These are phyloP conservation scores for Acrobasis consociella DNA, from an alignment of 2,888 invertebrate genomes.

Conservation along the genomic window DNA sequence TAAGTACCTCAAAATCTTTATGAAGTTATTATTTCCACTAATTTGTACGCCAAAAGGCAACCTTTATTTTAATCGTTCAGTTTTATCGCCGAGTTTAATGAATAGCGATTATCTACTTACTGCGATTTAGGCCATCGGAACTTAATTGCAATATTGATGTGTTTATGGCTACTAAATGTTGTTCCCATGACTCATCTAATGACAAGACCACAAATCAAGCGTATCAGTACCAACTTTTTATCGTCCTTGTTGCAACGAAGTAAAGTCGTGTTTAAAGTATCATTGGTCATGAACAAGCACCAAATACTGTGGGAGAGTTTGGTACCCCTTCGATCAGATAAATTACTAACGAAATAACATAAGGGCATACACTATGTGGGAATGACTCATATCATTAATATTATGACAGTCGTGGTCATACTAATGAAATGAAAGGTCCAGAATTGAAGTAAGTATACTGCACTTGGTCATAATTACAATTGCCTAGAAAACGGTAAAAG, in stretches of 20 bases:
- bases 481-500: background rate
- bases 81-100: constrained; percentile 53
- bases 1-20: constrained; percentile 25
- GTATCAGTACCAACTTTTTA: background rate
- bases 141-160: constrained; percentile 39
- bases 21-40: constrained; percentile 34
- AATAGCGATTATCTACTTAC: constrained; percentile 49
- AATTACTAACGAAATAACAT: constrained; percentile 15
- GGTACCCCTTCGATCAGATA: constrained; percentile 17
- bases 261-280: constrained; percentile 1
- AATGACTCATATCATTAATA: constrained; percentile 9
- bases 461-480: background rate
- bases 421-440: background rate
- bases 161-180: constrained; percentile 31
- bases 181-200: constrained; percentile 40
- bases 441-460: no score
- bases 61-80: constrained; percentile 35
- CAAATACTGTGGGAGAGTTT: constrained; percentile 10
- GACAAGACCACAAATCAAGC: constrained; percentile 15
- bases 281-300: background rate
- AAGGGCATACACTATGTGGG: constrained; percentile 7
- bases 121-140: constrained; percentile 57
- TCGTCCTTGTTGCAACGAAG: background rate
- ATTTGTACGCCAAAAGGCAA: constrained; percentile 32
- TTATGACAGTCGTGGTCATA: background rate